These are phyloP conservation scores for Isurus oxyrinchus DNA, from an alignment of 2,113 vertebrate genomes.

Conservation along the genomic window DNA sequence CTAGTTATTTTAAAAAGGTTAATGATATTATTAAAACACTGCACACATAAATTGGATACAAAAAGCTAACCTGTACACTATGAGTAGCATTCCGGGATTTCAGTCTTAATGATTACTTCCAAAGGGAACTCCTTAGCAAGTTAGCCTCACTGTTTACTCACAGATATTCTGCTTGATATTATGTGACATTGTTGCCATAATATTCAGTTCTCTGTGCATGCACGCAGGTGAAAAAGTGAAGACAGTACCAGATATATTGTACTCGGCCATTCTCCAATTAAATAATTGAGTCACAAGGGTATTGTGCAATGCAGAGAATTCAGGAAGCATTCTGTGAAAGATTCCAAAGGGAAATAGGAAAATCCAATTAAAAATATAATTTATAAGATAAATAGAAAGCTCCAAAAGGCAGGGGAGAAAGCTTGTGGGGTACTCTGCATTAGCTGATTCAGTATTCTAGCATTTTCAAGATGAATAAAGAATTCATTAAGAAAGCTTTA, in stretches of 20 bases:
- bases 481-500: neutral
- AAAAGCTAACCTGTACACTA: neutral
- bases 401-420: neutral
- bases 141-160: neutral
- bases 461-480: neutral
- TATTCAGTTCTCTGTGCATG: neutral
- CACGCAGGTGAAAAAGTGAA: neutral
- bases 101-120: neutral
- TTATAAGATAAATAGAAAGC: neutral
- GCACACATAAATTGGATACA: neutral
- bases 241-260: neutral
- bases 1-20: constrained; percentile 19
- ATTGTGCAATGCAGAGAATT: neutral
- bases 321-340: neutral
- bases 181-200: neutral
- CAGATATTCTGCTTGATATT: neutral
- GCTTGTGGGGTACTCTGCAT: neutral
- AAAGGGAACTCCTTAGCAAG: neutral
- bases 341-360: neutral
- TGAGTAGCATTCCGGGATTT: neutral
- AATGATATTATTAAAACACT: neutral
- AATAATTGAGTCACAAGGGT: neutral
- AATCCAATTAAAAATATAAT: neutral
- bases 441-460: neutral
- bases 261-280: neutral